Evolutionary conservation across 2,888 invertebrate genomes (phyloP).

Genomic region (Agriotes lineatus): DNA sequence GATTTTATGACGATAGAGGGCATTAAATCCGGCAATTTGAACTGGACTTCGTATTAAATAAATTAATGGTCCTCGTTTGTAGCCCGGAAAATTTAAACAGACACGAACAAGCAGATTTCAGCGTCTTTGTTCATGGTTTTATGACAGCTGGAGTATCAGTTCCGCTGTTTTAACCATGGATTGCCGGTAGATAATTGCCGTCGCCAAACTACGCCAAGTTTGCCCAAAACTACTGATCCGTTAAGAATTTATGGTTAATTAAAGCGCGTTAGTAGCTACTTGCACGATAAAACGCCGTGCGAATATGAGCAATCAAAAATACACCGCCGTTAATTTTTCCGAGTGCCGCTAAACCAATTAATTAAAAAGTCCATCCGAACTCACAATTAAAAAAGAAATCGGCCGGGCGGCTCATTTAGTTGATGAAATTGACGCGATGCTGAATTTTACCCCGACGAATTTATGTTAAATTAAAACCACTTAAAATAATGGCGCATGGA

Average conservation of each 20-base stretch:
- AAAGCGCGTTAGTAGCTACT: background rate
- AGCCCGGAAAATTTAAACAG: slow-evolving; percentile 53
- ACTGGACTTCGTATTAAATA: slow-evolving; percentile 57
- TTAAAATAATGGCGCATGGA: slow-evolving; percentile 6
- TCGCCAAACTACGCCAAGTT: no score
- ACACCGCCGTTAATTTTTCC: slow-evolving; percentile 46
- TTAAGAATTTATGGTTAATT: slow-evolving; percentile 4
- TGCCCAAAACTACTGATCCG: background rate
- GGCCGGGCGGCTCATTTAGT: slow-evolving; percentile 22
- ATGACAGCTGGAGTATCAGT: background rate
- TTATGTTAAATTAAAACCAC: slow-evolving; percentile 11
- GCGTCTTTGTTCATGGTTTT: slow-evolving; percentile 29
- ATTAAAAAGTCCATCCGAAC: slow-evolving; percentile 36
- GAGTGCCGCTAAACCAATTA: slow-evolving; percentile 48
- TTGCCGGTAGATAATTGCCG: background rate
- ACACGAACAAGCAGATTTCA: slow-evolving; percentile 32
- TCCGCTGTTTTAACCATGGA: background rate
- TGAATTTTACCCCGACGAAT: slow-evolving; percentile 3
- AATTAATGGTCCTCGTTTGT: slow-evolving; percentile 56
- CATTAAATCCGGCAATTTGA: slow-evolving; percentile 53
- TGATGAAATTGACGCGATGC: slow-evolving; percentile 30
- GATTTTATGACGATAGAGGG: slow-evolving; percentile 59
- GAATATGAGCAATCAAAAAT: slow-evolving; percentile 41
- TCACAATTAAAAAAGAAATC: slow-evolving; percentile 34
- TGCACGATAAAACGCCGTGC: slow-evolving; percentile 13